These are phyloP conservation scores for Aurelia sp. DNA, from an alignment of 30 jellyfish, hydroid and myxozoan species.

Conservation along the genomic window DNA sequence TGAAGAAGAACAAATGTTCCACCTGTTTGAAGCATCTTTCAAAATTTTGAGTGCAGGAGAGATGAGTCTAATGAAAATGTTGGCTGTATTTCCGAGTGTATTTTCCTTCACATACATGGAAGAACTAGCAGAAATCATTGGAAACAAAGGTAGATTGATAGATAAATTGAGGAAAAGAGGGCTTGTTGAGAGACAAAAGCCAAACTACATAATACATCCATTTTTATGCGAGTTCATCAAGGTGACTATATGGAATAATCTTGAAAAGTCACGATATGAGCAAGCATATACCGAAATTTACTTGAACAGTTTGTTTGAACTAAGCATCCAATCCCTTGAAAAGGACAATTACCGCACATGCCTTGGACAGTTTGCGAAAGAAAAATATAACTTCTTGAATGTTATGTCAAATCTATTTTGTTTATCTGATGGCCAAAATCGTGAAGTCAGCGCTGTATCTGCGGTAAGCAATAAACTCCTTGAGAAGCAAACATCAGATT, in stretches of 20 bases:
- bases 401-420: constrained; percentile 4
- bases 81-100: constrained; percentile 49
- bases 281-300: not conserved
- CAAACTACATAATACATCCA: constrained; percentile 13
- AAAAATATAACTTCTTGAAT: constrained; percentile 17
- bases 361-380: constrained; percentile 7
- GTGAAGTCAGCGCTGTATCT: not conserved
- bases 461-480: not conserved
- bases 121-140: not conserved
- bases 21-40: constrained; percentile 2
- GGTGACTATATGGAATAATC: not conserved
- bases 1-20: not conserved
- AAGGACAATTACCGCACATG: constrained; percentile 11
- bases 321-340: constrained; percentile 21
- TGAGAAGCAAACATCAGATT: constrained; percentile 5
- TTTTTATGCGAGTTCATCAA: constrained; percentile 4
- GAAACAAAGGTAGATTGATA: not conserved
- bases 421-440: not conserved
- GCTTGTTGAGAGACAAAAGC: not conserved
- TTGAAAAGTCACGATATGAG: not conserved
- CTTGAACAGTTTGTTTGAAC: not conserved
- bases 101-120: constrained; percentile 16
- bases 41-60: constrained; percentile 1
- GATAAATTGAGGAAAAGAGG: not conserved
- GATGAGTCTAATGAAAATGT: not conserved